Percentiles rank a stretch among this genome's conserved stretches.
Conservation (phyloP, 2,113 vertebrate genomes). For the Thamnophis sirtalis region DNA sequence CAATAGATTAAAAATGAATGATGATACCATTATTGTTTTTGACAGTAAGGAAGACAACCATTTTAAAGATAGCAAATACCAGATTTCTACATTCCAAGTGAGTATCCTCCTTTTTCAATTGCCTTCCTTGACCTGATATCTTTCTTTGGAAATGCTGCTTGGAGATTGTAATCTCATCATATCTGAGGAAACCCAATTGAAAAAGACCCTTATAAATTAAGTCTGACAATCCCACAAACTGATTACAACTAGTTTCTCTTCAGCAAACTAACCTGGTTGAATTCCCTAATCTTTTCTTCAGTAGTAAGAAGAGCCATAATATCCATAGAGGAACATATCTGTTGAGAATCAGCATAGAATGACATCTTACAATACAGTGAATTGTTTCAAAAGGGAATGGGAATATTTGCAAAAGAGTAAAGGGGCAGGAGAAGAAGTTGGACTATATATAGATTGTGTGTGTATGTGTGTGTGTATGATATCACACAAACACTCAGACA, state of each 20-base stretch:
- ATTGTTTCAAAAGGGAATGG: not conserved
- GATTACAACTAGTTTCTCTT: too few relatives aligned
- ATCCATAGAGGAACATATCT: not conserved
- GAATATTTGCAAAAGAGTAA: not conserved
- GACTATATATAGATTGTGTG: too few relatives aligned
- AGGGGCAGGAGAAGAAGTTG: not conserved
- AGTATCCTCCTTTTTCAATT: not conserved
- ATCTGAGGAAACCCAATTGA: not conserved
- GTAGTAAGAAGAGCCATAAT: not conserved
- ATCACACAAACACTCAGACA: too few relatives aligned
- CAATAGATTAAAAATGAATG: not conserved
- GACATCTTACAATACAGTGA: not conserved
- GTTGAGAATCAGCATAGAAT: not conserved
- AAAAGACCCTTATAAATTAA: not conserved
- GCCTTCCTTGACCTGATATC: not conserved
- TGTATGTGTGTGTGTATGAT: too few relatives aligned
- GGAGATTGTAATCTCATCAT: not conserved
- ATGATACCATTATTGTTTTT: not conserved
- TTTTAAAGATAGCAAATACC: not conserved
- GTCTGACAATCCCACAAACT: not conserved
- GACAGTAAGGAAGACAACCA: not conserved
- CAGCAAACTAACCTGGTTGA: not conserved
- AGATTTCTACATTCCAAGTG: not conserved
- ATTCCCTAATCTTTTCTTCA: too few relatives aligned
- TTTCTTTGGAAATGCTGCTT: not conserved